Conservation (phyloP, 2,888 invertebrate species). For the Pseudanteris insignis region DNA sequence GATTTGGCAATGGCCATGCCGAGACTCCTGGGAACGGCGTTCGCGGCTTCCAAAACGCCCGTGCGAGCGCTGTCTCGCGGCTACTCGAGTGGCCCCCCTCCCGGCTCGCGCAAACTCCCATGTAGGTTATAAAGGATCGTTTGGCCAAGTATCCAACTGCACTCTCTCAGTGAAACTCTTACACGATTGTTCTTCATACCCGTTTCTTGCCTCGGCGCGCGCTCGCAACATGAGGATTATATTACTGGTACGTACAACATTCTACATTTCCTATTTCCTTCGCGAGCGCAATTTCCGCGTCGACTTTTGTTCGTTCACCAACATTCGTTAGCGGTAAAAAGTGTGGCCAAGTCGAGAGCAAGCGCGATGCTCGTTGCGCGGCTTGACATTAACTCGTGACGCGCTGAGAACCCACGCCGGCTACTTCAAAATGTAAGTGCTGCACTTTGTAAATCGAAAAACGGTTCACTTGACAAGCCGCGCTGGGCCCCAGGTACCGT, state of each 20-base stretch:
- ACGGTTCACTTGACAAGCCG: no score
- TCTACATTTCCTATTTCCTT: background rate
- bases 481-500: no score
- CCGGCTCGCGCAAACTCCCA: constrained; percentile 45
- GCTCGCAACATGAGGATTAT: constrained; percentile 62
- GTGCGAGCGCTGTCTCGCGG: constrained; percentile 22
- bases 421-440: no score
- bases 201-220: constrained; percentile 40
- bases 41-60: constrained; percentile 25
- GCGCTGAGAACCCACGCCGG: no score
- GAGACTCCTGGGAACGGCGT: constrained; percentile 33
- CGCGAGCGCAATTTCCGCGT: no score
- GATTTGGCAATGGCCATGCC: constrained; percentile 47
- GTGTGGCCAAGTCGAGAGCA: no score
- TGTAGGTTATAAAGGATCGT: constrained; percentile 66
- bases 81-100: constrained; percentile 10
- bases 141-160: constrained; percentile 61
- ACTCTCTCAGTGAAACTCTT: constrained; percentile 66
- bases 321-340: no score
- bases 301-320: no score
- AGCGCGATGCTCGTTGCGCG: no score
- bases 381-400: no score
- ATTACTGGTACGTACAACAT: constrained; percentile 63
- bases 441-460: no score
- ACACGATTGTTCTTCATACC: constrained; percentile 55